These are phyloP conservation scores for Parasteatoda lunata DNA, from an alignment of 2,888 invertebrate genomes.

Conservation along the genomic window DNA sequence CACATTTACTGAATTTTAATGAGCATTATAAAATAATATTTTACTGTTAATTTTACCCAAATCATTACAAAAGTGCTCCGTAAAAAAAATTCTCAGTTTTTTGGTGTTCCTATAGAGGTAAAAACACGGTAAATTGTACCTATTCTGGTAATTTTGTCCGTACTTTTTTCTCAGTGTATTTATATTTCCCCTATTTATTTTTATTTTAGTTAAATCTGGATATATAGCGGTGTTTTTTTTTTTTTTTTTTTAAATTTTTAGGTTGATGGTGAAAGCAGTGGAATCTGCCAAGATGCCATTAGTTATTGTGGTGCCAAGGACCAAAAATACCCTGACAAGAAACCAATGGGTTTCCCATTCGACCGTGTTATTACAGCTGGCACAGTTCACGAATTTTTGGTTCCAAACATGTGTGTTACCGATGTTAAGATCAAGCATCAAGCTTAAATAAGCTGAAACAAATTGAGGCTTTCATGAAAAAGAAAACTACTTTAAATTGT, in stretches of 20 bases:
- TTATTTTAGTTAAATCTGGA: neutral
- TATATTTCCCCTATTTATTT: too few relatives aligned
- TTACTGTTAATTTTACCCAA: too few relatives aligned
- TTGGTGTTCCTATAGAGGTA: too few relatives aligned
- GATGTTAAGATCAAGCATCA: constrained; percentile 76
- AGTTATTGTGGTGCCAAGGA: constrained; percentile 87
- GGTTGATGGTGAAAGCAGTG: constrained; percentile 61
- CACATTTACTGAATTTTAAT: too few relatives aligned
- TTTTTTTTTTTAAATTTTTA: too few relatives aligned
- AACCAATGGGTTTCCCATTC: constrained; percentile 90
- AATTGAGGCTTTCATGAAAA: neutral
- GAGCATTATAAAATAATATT: too few relatives aligned
- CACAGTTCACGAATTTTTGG: constrained; percentile 59
- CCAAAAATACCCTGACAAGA: constrained; percentile 85
- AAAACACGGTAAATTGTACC: too few relatives aligned
- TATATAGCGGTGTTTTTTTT: neutral
- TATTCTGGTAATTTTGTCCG: too few relatives aligned
- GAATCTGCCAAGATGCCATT: constrained; percentile 82
- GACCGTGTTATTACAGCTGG: constrained; percentile 76
- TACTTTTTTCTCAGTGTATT: too few relatives aligned
- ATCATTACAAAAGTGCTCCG: too few relatives aligned
- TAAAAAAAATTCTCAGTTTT: too few relatives aligned
- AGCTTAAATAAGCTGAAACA: constrained; percentile 25
- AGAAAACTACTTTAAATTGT: neutral
- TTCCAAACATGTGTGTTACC: constrained; percentile 77